Percentiles rank a stretch among this genome's conserved stretches.
phyloP scores from a whole-genome alignment of 2,888 invertebrate species.

The Thecophora atra region DNA sequence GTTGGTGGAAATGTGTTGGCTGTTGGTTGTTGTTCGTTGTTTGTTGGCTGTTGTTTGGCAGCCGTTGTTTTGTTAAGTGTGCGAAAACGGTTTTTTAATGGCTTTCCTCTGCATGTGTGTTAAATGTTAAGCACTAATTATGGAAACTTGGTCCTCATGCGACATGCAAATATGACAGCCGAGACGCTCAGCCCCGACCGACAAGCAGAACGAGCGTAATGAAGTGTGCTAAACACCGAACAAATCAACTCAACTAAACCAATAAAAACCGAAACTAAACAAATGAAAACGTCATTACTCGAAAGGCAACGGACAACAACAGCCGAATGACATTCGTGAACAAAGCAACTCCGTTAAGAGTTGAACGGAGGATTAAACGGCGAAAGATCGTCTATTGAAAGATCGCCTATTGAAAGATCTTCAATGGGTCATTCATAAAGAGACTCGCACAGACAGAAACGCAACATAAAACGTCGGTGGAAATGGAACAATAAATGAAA shows the following conservation, averaged over 20 bases:
- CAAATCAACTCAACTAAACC: not conserved
- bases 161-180: not conserved
- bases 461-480: no score
- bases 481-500: not conserved
- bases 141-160: slow-evolving; percentile 30
- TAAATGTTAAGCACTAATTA: slow-evolving; percentile 37
- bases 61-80: slow-evolving; percentile 1
- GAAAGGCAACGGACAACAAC: no score
- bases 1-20: not conserved
- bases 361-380: no score
- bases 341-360: no score
- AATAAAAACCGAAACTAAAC: not conserved
- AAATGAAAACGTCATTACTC: not conserved
- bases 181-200: not conserved
- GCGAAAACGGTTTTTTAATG: slow-evolving; percentile 23
- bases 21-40: not conserved
- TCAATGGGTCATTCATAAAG: not conserved
- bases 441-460: not conserved
- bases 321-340: no score
- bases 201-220: slow-evolving; percentile 15
- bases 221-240: not conserved
- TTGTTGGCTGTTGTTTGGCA: not conserved
- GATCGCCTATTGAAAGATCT: not conserved
- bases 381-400: no score
- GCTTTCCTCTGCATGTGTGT: slow-evolving; percentile 25